Evolutionary conservation across 1,140 invertebrate species (phyloP).

Genomic region (Platorchestia sp.): DNA sequence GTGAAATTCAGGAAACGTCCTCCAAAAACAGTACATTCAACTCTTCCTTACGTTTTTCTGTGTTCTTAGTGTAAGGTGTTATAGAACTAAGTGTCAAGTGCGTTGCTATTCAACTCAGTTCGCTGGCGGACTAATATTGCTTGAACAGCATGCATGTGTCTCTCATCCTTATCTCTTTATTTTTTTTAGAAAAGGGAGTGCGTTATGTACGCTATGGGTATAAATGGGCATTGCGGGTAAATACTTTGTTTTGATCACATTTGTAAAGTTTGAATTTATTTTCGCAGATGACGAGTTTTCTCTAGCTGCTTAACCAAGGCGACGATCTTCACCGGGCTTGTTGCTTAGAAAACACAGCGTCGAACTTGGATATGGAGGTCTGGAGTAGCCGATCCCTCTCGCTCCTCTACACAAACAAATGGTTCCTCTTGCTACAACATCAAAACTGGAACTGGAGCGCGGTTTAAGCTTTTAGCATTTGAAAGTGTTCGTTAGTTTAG

Average conservation of each 20-base stretch:
- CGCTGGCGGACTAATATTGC: too few relatives aligned
- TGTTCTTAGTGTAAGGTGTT: too few relatives aligned
- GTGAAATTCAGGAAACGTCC: not conserved
- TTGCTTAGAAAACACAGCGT: not conserved
- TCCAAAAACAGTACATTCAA: not conserved
- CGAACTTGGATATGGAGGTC: constrained; percentile 33
- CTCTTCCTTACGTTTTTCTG: not conserved
- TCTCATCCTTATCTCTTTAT: not conserved
- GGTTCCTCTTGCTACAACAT: constrained; percentile 47
- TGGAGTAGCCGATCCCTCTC: constrained; percentile 35
- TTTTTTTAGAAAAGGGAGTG: not conserved
- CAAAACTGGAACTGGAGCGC: constrained; percentile 51
- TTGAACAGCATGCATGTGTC: not conserved
- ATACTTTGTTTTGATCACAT: not conserved
- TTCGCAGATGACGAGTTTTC: not conserved
- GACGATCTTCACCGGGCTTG: not conserved
- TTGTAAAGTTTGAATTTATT: not conserved
- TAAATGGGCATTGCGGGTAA: not conserved
- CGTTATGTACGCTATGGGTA: not conserved
- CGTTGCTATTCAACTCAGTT: too few relatives aligned
- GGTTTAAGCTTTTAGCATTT: not conserved
- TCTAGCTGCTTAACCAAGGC: not conserved
- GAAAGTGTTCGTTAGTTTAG: not conserved
- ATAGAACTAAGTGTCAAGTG: too few relatives aligned
- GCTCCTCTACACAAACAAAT: constrained; percentile 45